Conservation (phyloP, 1,140 invertebrate species). For the Gyrodactylus salaris region DNA sequence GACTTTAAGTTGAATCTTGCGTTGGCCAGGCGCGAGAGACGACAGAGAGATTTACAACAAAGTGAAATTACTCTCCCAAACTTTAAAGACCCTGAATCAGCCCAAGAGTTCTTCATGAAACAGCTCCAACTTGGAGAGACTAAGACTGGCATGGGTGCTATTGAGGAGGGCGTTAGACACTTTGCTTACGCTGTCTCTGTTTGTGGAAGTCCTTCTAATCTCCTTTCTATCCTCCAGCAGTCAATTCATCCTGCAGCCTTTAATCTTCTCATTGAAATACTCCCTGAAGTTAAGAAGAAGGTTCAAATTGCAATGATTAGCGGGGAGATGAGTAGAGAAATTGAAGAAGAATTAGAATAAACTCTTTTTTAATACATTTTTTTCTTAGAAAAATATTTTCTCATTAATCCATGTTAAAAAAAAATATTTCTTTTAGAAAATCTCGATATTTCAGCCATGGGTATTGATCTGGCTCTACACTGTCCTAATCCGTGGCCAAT, state of each 20-base stretch:
- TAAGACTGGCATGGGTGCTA: neutral
- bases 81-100: neutral
- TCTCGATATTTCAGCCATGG: neutral
- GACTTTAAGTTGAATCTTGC: neutral
- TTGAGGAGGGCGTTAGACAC: neutral
- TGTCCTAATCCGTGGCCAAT: neutral
- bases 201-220: neutral
- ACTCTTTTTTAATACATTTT: neutral
- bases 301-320: neutral
- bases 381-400: neutral
- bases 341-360: neutral
- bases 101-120: constrained; percentile 3
- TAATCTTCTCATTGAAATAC: neutral
- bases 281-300: neutral
- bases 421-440: neutral
- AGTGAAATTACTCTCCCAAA: neutral
- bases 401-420: neutral
- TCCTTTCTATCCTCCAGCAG: neutral
- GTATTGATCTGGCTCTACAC: neutral
- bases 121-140: neutral
- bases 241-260: neutral
- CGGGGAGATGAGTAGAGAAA: neutral
- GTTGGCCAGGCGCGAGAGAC: neutral
- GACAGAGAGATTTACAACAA: neutral
- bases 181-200: neutral